phyloP scores from a whole-genome alignment of 2,888 invertebrate genomes.

The Digitonthophagus gazella region DNA sequence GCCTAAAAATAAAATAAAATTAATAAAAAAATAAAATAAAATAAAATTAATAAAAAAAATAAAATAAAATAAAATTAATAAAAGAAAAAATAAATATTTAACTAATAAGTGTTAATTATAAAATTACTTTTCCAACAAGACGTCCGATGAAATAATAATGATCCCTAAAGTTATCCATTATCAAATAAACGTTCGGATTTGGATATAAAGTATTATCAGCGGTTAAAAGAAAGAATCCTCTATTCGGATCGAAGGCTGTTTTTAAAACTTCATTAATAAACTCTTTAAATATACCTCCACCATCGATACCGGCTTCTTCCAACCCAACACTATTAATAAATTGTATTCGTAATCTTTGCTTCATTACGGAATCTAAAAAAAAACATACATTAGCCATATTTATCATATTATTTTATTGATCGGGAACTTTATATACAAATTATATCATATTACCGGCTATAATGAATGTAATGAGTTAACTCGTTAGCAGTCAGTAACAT shows the following conservation, averaged over 20 bases:
- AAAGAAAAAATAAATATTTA: neutral
- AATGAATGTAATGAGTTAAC: no score
- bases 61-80: conserved; percentile 27
- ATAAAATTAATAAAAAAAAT: neutral
- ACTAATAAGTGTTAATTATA: neutral
- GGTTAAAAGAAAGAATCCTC: conserved; percentile 88
- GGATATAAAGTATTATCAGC: conserved; percentile 93
- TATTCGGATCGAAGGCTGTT: conserved; percentile 94
- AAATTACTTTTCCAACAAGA: conserved; percentile 82
- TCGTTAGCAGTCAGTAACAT: no score
- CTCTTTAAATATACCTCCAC: conserved; percentile 95
- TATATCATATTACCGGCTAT: no score
- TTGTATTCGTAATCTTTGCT: conserved; percentile 82
- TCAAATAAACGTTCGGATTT: conserved; percentile 85
- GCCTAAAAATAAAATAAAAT: conserved; percentile 58
- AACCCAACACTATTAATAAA: conserved; percentile 87
- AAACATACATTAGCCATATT: no score
- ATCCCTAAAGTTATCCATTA: conserved; percentile 81
- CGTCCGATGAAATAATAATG: conserved; percentile 96
- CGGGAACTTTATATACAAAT: no score
- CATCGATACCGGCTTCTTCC: conserved; percentile 96
- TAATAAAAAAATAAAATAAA: conserved; percentile 2
- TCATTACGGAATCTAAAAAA: conserved; percentile 76
- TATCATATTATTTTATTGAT: no score
- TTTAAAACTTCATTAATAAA: conserved; percentile 91